Percentiles rank a stretch among this genome's conserved stretches.
phyloP scores from a whole-genome alignment of 2,113 vertebrate species.

The Parus major region DNA sequence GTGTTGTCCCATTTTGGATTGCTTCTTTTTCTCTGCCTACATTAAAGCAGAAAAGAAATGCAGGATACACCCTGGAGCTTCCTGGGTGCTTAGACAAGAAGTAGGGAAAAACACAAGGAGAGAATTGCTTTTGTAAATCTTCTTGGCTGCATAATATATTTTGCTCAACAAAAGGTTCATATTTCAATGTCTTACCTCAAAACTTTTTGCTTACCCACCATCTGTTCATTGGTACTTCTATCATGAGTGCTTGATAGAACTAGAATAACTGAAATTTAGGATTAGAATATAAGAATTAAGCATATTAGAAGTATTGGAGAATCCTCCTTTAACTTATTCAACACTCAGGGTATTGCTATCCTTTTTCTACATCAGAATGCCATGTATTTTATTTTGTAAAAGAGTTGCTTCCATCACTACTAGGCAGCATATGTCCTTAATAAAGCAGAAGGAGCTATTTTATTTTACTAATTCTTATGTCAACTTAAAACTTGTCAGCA shows the following conservation, averaged over 20 bases:
- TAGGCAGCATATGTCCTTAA: not conserved
- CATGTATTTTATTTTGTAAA: not conserved
- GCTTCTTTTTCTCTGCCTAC: not conserved
- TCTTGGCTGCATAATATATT: not conserved
- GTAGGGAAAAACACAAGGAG: not conserved
- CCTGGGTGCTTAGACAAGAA: not conserved
- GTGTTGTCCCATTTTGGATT: not conserved
- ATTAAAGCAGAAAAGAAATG: not conserved
- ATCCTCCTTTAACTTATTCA: not conserved
- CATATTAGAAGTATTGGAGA: not conserved
- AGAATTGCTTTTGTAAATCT: not conserved
- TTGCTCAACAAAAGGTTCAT: not conserved
- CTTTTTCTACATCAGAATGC: not conserved
- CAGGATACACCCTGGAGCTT: not conserved
- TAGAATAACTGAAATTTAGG: not conserved
- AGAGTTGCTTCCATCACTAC: not conserved
- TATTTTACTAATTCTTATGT: not conserved
- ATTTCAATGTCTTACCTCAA: not conserved
- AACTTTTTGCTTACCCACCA: not conserved
- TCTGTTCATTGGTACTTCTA: not conserved
- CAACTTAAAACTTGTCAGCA: not conserved
- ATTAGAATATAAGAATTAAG: not conserved
- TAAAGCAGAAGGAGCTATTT: not conserved
- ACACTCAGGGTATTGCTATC: not conserved
- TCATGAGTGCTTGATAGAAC: not conserved